Base-by-base conservation (phyloP, 1,140 invertebrate genomes). In the Drosophila guanche region DNA sequence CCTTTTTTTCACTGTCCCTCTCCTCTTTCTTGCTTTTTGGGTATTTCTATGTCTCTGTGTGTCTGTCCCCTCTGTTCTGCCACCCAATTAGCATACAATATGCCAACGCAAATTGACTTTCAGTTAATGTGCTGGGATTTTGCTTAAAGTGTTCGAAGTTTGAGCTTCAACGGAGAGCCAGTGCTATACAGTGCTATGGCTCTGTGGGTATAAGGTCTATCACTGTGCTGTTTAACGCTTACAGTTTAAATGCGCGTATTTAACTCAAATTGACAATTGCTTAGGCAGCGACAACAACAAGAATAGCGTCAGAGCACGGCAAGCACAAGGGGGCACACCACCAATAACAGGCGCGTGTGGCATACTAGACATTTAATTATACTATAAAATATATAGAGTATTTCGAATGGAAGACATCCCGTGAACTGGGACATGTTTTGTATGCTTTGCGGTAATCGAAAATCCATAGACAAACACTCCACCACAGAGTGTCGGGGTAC, bases 201-300 rank as follows among this genome's bases (percentile, higher is more conserved):
- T 29, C n/a, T 22, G 2, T 51, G 46, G 29, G 40, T 23, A 5
- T 70, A 48, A 40, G 47, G 45, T 51, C 65, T 71, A 67, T 76
- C 12, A 54, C 54, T 68, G 57, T 75, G 55, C 45, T 73, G 86
- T 86, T 37, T 33, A 10, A 3, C 33, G 10, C 10, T 86, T 74
- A 60, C 52, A 60, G 69, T 85, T 85, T 77, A 85, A 86, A 81
- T 85, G 81, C 65, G 81, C 77, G 65, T 58, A 71, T 78, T 85
- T 86, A 81, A 85, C 65, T 67, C 81, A 85, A 85, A 81, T 80
- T 86, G 77, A 88, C 68, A 85, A 80, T 85, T 86, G 81, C 81
- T 81, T 67, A 60, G 63, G 47, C 73, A 50, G 22, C 47, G 40
- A 43, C 29, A 42, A 10, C 48, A 16, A 3, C 6, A 7, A 6